phyloP scores from a whole-genome alignment of 1,140 invertebrate species.

The Thalassaphorura encarpata region DNA sequence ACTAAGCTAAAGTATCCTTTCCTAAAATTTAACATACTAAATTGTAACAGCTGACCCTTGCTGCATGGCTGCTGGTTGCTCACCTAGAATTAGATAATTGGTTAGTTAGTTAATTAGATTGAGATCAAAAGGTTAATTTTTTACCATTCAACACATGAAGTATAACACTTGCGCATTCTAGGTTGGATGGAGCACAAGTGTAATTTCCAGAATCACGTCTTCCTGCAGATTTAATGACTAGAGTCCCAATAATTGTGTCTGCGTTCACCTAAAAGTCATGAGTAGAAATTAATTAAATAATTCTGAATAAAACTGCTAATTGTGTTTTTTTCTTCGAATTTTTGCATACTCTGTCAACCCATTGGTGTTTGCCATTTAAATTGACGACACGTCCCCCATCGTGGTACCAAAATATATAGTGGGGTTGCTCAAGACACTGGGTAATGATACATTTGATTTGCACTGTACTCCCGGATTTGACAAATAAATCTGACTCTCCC shows the following conservation, averaged over 20 bases:
- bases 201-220: slow-evolving; percentile 65
- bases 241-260: slow-evolving; percentile 51
- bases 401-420: slow-evolving; percentile 67
- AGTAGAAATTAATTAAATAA: slow-evolving; percentile 7
- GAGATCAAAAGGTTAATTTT: no score
- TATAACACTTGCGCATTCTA: slow-evolving; percentile 65
- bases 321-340: no score
- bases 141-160: slow-evolving; percentile 69
- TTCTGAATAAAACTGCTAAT: no score
- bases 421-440: slow-evolving; percentile 57
- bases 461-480: slow-evolving; percentile 57
- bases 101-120: no score
- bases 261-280: slow-evolving; percentile 41
- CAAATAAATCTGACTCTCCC: slow-evolving; percentile 58
- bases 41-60: slow-evolving; percentile 40
- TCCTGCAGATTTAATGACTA: slow-evolving; percentile 62
- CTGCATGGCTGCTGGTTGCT: slow-evolving; percentile 46
- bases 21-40: no score
- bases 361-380: slow-evolving; percentile 42
- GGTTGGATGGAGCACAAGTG: slow-evolving; percentile 69
- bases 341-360: slow-evolving; percentile 27
- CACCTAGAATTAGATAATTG: no score
- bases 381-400: slow-evolving; percentile 55
- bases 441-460: slow-evolving; percentile 60
- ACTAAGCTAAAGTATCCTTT: no score